Evolutionary conservation across 92 coral and sea anemone species (phyloP), one percentile per base, ranked within the genome.

Genomic region (Bergia puertoricense): DNA sequence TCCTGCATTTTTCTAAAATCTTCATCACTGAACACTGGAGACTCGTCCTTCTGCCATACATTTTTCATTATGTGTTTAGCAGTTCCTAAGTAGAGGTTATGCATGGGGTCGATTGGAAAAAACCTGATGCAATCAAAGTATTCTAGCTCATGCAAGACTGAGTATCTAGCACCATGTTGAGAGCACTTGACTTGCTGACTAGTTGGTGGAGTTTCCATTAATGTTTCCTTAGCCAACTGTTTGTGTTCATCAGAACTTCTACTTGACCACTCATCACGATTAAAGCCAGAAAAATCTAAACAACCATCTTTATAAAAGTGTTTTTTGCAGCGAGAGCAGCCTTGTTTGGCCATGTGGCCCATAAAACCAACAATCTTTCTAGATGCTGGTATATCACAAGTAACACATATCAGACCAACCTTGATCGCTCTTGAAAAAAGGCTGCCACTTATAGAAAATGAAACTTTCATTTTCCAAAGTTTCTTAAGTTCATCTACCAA

Each of bases 351-450:
- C 92, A 91, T 93, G 69, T 93, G 96, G 62, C 96, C 92, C 80
- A 93, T 81, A 79, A 93, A 92, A 0, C 94, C 94, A 41, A 88
- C 94, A 36, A 91, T 90, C 85, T 93, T 93, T 44, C 96, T 88
- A 30, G 89, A 80, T 22, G 96, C 96, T n/a, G 94, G 96, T 10
- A 93, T 91, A 37, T 92, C 96, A 75, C 94, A 93, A 42, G 96
- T 78, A 15, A 94, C 91, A 92, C 93, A 94, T n/a, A 91, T 76
- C 8, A 92, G 74, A 2, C 89, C 92, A 73, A 84, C 91, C 80
- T 92, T 92, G 9, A 90, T 85, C 22, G 85, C 79, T 18, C 88
- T 85, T 74, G 90, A 80, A 41, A 88, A 92, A 3, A 92, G 41
- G 76, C 89, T 83, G 23, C 88, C 92, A 92, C 68, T n/a, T 0